These are phyloP conservation scores for Apamea anceps DNA, from an alignment of 2,888 invertebrate genomes.

Conservation along the genomic window DNA sequence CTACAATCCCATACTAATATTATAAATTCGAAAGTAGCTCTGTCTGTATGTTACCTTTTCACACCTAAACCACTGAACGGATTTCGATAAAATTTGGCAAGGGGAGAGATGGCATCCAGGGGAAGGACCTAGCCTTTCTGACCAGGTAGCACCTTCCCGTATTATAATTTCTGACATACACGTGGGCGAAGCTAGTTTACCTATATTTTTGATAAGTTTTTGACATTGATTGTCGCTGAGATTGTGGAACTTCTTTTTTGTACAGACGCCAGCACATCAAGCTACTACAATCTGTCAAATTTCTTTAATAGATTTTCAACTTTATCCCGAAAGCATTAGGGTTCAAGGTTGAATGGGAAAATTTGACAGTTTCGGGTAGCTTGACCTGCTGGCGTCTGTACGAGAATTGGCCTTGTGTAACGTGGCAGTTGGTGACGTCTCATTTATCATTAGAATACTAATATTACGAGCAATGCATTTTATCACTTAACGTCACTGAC, in stretches of 20 bases:
- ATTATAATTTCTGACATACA: no score
- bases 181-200: neutral
- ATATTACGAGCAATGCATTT: constrained; percentile 22
- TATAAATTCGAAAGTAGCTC: neutral
- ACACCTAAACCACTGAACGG: neutral
- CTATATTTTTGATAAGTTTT: neutral
- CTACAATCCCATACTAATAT: neutral
- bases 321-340: no score
- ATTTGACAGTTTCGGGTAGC: no score
- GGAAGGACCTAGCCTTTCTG: no score
- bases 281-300: no score
- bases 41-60: neutral
- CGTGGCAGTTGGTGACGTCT: neutral
- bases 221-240: neutral
- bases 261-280: no score
- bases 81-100: neutral
- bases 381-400: no score
- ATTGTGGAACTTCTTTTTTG: neutral
- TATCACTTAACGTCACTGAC: constrained; percentile 25
- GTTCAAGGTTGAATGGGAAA: no score
- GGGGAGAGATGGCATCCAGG: no score
- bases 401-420: neutral
- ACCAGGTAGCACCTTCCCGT: no score
- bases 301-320: no score
- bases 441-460: neutral